Evolutionary conservation across 2,113 vertebrate species (phyloP).

Genomic region (Malaclemys terrapin): DNA sequence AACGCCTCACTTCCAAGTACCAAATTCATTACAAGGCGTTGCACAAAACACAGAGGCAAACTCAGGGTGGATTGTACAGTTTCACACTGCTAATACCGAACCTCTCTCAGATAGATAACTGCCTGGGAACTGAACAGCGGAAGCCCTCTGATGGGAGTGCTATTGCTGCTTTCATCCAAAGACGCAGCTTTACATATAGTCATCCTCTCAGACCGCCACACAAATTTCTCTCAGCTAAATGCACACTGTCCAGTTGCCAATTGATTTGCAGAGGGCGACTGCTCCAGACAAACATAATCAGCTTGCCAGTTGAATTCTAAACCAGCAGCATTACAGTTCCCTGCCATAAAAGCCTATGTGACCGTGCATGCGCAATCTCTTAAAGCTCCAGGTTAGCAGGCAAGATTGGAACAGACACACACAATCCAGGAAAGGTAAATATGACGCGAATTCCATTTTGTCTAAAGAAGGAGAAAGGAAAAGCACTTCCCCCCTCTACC

Average conservation of each 20-base stretch:
- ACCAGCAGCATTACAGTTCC: not conserved
- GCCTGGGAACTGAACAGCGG: not conserved
- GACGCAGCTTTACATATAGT: accelerated
- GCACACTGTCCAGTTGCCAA: not conserved
- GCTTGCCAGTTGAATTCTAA: not conserved
- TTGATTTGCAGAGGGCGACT: accelerated
- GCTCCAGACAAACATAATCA: accelerated
- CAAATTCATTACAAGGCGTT: not conserved
- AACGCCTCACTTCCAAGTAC: not conserved
- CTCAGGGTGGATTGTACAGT: not conserved
- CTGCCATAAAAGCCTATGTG: not conserved
- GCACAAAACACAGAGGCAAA: accelerated
- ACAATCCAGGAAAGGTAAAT: accelerated
- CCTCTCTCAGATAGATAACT: accelerated
- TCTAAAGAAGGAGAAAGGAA: not conserved
- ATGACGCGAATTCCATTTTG: accelerated
- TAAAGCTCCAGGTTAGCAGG: not conserved
- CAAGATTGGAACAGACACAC: no score
- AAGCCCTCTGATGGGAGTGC: not conserved
- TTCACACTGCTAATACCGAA: accelerated
- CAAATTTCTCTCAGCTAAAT: not conserved
- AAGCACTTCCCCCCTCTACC: not conserved
- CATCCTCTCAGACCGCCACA: not conserved
- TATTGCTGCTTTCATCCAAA: not conserved
- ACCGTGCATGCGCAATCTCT: not conserved